Conservation (phyloP, 2,797 vertebrate species). For the Halcyon smyrnensis region DNA sequence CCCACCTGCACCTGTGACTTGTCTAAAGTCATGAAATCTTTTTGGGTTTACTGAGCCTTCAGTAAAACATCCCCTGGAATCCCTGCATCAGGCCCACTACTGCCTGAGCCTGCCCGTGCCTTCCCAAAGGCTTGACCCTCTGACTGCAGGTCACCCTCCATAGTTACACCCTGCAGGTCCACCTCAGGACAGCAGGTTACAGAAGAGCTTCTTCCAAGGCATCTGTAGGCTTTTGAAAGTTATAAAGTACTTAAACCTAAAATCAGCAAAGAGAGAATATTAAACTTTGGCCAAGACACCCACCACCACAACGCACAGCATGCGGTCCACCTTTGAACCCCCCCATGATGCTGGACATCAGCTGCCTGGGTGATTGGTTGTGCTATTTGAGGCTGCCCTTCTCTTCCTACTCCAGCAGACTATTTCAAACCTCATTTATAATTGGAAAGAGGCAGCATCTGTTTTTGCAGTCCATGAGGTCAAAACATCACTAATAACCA, state of each 20-base stretch:
- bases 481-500: slow-evolving; percentile 47
- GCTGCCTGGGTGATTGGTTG: background rate
- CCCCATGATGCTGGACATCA: background rate
- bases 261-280: background rate
- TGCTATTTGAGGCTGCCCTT: slow-evolving; percentile 50
- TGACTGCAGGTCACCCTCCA: background rate
- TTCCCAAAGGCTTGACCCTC: background rate
- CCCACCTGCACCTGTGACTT: background rate
- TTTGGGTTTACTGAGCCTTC: background rate
- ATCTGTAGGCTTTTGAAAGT: background rate
- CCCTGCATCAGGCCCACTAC: accelerated
- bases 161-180: background rate
- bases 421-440: slow-evolving; percentile 1
- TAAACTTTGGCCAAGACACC: background rate
- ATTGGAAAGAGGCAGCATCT: slow-evolving; percentile 27
- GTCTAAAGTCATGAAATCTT: background rate
- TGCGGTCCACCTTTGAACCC: background rate
- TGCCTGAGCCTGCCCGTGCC: accelerated
- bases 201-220: background rate
- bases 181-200: background rate
- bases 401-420: background rate
- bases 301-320: background rate
- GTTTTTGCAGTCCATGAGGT: slow-evolving; percentile 25
- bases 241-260: background rate
- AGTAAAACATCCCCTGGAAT: background rate